These are phyloP conservation scores for Nannobrachium achirus DNA, from an alignment of 2,113 vertebrate genomes.

Conservation along the genomic window DNA sequence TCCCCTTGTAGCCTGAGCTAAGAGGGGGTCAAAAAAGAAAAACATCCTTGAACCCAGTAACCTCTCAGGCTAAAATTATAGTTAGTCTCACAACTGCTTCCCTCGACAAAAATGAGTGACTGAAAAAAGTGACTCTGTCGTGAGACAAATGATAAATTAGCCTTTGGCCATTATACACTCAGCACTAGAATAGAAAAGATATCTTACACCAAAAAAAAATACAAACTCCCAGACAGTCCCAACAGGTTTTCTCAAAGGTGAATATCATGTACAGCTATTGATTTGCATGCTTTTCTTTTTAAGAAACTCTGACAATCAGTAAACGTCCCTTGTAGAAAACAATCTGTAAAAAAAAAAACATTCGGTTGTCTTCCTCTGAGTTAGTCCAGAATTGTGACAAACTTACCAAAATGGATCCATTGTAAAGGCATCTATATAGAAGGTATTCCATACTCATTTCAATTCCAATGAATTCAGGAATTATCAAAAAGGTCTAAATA, in stretches of 20 bases:
- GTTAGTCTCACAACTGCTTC: no score
- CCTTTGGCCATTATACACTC: conserved; percentile 44
- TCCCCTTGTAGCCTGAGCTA: conserved; percentile 41
- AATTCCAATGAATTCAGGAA: conserved; percentile 33
- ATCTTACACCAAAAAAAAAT: conserved; percentile 60
- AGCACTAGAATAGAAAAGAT: conserved; percentile 63
- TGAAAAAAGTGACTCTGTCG: no score
- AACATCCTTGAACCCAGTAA: conserved; percentile 18
- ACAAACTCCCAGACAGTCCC: conserved; percentile 69
- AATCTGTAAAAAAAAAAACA: conserved; percentile 76
- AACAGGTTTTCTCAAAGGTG: conserved; percentile 51
- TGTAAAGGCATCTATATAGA: conserved; percentile 51
- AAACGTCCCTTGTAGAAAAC: conserved; percentile 75
- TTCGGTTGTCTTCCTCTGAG: conserved; percentile 75
- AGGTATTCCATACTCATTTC: conserved; percentile 26
- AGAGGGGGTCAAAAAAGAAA: conserved; percentile 17
- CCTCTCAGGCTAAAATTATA: conserved; percentile 24
- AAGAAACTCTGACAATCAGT: conserved; percentile 45
- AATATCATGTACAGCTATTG: conserved; percentile 54
- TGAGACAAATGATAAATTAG: no score
- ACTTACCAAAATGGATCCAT: conserved; percentile 49
- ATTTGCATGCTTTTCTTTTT: conserved; percentile 24
- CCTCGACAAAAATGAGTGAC: no score
- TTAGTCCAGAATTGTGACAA: conserved; percentile 49
- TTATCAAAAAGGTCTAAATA: background rate